Evolutionary conservation across 2,888 invertebrate genomes (phyloP), one percentile per base, ranked within the genome.

Genomic region (Lasioglossum malachurum): DNA sequence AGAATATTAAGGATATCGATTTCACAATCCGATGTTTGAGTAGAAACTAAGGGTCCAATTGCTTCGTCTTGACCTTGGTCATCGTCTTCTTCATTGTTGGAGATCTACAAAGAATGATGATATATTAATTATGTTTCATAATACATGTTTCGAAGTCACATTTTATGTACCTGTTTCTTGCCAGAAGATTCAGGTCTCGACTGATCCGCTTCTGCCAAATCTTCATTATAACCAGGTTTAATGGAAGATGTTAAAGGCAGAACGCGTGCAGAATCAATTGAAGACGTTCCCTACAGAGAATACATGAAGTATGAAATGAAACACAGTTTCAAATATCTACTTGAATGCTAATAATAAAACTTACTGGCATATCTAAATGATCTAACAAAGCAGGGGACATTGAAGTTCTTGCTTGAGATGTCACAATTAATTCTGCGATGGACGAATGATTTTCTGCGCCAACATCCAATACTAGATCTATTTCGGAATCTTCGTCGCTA

Each of bases 141-240:
- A 23, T 19, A 57, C 38, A n/a, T 12, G 31, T 31, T 79, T 38
- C 38, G 74, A 53, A 64, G 64, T 16, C 69, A 72, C 64, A 0
- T 76, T 16, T 23, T 14, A 69, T 38, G n/a, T 91, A 94, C 94
- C 88, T 94, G 94, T 88, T 93, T 92, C 88, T 91, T 93, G 79
- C 87, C 89, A 3, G 93, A 92, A 72, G 93, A 93, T 79, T 95
- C 95, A 16, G 95, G 96, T 90, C 97, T 96, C 78, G 97, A 97
- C 95, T 98, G 98, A 95, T 98, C 98, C 16, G 98, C 98, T 95
- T 98, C 98, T 0, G 98, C 98, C 88, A 98, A 95, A 93, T 98
- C 98, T 44, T 97, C 97, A 93, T 98, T 97, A 87, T 96, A 94
- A 60, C 93, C 94, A 23, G 94, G 90, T 79, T 94, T 93, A 7